Evolutionary conservation across 2,797 vertebrate species (phyloP).

Genomic region (Loris lydekkerianus): DNA sequence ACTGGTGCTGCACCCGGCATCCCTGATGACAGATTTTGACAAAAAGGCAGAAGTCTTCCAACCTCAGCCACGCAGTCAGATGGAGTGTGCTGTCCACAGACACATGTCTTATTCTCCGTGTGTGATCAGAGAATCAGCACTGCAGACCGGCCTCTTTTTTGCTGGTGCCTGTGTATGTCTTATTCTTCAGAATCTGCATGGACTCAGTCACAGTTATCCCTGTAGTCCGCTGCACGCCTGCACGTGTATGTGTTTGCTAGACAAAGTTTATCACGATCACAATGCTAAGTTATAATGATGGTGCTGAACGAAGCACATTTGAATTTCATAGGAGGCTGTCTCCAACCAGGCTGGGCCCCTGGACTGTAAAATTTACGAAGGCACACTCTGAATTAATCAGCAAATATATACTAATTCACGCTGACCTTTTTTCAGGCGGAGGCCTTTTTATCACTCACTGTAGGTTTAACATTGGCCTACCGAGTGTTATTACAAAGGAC

Average conservation of each 20-base stretch:
- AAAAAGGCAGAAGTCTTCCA: not conserved
- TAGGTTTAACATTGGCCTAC: constrained; percentile 92
- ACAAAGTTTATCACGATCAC: constrained; percentile 82
- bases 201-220: not conserved
- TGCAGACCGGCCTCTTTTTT: not conserved
- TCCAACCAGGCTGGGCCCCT: constrained; percentile 81
- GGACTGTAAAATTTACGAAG: constrained; percentile 90
- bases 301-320: constrained; percentile 82
- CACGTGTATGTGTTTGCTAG: not conserved
- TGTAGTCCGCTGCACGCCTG: not conserved
- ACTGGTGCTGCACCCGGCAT: not conserved
- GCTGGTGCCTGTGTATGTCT: not conserved
- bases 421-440: constrained; percentile 92
- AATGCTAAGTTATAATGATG: constrained; percentile 75
- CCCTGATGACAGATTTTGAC: not conserved
- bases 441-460: constrained; percentile 90
- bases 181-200: not conserved
- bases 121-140: not conserved
- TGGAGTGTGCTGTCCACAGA: not conserved
- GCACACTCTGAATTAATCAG: constrained; percentile 91
- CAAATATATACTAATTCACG: constrained; percentile 91
- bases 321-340: constrained; percentile 87
- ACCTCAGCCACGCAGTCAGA: too few relatives aligned
- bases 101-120: not conserved
- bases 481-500: constrained; percentile 92